Conservation (phyloP, 2,113 vertebrate species). For the Phrynosoma platyrhinos region DNA sequence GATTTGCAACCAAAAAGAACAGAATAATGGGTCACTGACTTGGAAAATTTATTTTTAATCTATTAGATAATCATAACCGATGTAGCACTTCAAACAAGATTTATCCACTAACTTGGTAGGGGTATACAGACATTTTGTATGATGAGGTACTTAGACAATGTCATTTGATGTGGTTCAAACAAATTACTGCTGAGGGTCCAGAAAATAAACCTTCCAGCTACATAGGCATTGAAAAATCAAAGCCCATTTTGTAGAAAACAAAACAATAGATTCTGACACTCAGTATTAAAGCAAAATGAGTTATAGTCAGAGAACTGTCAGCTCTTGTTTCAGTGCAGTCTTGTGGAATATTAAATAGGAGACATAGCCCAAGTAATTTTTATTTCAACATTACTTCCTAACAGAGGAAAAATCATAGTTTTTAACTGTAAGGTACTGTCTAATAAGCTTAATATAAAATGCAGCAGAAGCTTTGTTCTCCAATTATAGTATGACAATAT, state of each 20-base stretch:
- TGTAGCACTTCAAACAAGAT: slow-evolving; percentile 44
- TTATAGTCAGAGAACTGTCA: slow-evolving; percentile 41
- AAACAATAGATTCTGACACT: slow-evolving; percentile 48
- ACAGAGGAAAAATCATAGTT: slow-evolving; percentile 15
- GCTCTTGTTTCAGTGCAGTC: not conserved
- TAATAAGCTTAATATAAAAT: slow-evolving; percentile 28
- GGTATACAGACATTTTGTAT: slow-evolving; percentile 40
- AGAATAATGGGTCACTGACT: slow-evolving; percentile 38
- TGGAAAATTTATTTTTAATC: slow-evolving; percentile 32
- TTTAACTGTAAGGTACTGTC: not conserved
- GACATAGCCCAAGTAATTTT: not conserved
- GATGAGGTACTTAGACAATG: slow-evolving; percentile 41
- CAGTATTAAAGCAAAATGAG: slow-evolving; percentile 36
- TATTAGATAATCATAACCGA: slow-evolving; percentile 14
- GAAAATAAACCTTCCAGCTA: slow-evolving; percentile 52
- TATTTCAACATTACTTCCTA: slow-evolving; percentile 17
- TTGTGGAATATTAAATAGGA: slow-evolving; percentile 34
- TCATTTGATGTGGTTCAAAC: slow-evolving; percentile 39
- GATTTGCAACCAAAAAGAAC: not conserved
- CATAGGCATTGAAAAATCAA: slow-evolving; percentile 48
- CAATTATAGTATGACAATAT: not conserved
- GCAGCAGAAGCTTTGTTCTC: not conserved
- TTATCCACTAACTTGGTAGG: slow-evolving; percentile 28
- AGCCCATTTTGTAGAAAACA: slow-evolving; percentile 43
- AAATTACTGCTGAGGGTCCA: slow-evolving; percentile 46